Conservation (phyloP, 2,888 invertebrate species). For the Pollenia amentaria region DNA sequence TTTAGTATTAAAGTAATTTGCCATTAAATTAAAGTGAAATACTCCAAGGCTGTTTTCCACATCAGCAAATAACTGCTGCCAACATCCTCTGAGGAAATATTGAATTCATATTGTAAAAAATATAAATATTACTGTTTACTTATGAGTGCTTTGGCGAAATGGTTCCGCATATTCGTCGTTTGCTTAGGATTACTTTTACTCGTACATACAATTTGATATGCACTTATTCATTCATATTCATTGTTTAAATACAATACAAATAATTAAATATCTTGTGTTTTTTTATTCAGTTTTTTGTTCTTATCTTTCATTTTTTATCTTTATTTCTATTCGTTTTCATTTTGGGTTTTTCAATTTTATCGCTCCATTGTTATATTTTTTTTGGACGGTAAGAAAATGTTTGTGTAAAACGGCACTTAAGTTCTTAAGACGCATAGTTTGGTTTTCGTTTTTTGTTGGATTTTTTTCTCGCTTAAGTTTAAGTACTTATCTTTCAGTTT, state of each 20-base stretch:
- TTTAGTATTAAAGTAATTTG: background rate
- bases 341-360: conserved; percentile 22
- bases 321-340: background rate
- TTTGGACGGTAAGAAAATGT: conserved; percentile 22
- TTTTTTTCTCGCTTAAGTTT: conserved; percentile 32
- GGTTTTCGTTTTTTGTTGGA: conserved; percentile 25
- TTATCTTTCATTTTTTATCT: background rate
- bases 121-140: background rate
- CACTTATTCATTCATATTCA: background rate
- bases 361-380: conserved; percentile 11
- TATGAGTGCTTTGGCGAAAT: background rate
- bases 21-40: background rate
- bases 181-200: background rate
- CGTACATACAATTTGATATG: background rate
- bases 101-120: background rate
- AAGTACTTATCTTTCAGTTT: conserved; percentile 4
- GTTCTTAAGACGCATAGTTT: conserved; percentile 74
- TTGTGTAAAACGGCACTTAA: conserved; percentile 78
- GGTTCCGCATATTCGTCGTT: background rate
- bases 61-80: background rate
- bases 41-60: background rate
- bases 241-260: conserved; percentile 24
- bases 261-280: conserved; percentile 35
- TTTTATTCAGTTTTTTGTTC: conserved; percentile 32
- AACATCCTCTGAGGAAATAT: background rate